Base-by-base conservation (phyloP, 2,113 vertebrate species). In the Catharus fuscescens region DNA sequence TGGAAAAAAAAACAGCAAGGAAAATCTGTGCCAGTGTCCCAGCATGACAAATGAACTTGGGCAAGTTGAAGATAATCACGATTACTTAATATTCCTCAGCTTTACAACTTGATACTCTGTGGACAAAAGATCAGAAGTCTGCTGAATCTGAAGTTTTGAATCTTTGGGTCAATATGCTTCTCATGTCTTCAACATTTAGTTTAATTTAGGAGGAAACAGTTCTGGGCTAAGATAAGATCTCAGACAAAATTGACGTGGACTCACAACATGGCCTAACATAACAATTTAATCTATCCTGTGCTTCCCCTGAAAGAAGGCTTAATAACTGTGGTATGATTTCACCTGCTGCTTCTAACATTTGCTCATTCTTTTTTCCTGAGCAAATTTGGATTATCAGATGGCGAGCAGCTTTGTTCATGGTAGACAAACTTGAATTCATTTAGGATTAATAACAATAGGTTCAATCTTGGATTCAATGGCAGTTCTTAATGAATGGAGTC, bases 211-310 rank as follows among this genome's bases (percentile, higher is more conserved):
- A 96, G 90, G 92, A 95, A 96, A 96, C 69, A 47, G 82, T 96
- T 96, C 88, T 86, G 40, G 93, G 90, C 88, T 61, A 57, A 88
- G 96, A 97, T 97, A 97, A 96, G 80, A 97, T 96, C 96, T 95
- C 77, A 36, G 45, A 81, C 92, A 96, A 93, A 96, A 95, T 92
- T 94, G 95, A 93, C 45, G 3, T 95, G 93, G 93, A 71, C 93
- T 96, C 92, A 76, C 92, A 95, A 95, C 88, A 93, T 78, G 90
- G 95, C 80, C 96, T 95, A 96, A 97, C 96, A 94, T 96, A 97
- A 97, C 95, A 95, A 88, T 97, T 95, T 80, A 96, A 97, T 95
- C 95, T 97, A 48, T 87, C 80, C 71, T 94, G 32, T 85, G 38
- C 80, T 95, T 88, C 66, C 88, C 56, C 90, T 88, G 84, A 95